Base-by-base conservation (phyloP, 2,888 invertebrate species). In the Gortyna flavago region DNA sequence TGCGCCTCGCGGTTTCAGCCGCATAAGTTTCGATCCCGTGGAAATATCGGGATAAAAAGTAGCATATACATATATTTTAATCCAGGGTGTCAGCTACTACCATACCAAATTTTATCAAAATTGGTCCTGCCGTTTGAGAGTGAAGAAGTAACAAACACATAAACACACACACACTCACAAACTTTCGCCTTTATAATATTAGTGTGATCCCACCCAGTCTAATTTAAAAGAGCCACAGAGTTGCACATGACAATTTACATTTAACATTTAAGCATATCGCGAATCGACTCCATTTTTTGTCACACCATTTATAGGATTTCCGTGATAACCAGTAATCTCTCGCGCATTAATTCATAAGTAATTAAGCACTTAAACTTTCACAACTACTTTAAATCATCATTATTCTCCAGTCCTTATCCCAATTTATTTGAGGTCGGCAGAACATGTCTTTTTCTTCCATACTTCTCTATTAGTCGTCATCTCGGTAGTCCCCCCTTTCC, bases 341-440 rank as follows among this genome's bases (percentile, higher is more conserved):
- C 5, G 1, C 16, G 16, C 41, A 16, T 71, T 80, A 59, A 18
- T 71, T 80, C n/a, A n/a, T n/a, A n/a, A n/a, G n/a, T n/a, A n/a
- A n/a, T n/a, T n/a, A n/a, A n/a, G n/a, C n/a, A 70, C 62, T 80
- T 62, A 41, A 73, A 72, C 59, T 74, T 77, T 74, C 65, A 64
- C 62, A 70, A 62, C 38, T 44, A 65, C 54, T 65, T 71, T 61
- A 68, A 29, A 59, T 59, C 6, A 29, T 59, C 16, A 59, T 16
- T 29, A 29, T 16, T 59, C 16, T 59, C 16, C 16, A 13, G 59
- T 16, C 6, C 1, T 59, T 29, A 59, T 29, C 16, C 29, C 16
- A 59, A 59, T 29, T 59, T 59, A 59, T 16, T 59, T 6, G 29
- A 0, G n/a, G 57, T 57, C 13, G 57, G 16, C 9, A 1, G 6